Evolutionary conservation across 2,888 invertebrate genomes (phyloP).

Genomic region (Thymelicus acteon): DNA sequence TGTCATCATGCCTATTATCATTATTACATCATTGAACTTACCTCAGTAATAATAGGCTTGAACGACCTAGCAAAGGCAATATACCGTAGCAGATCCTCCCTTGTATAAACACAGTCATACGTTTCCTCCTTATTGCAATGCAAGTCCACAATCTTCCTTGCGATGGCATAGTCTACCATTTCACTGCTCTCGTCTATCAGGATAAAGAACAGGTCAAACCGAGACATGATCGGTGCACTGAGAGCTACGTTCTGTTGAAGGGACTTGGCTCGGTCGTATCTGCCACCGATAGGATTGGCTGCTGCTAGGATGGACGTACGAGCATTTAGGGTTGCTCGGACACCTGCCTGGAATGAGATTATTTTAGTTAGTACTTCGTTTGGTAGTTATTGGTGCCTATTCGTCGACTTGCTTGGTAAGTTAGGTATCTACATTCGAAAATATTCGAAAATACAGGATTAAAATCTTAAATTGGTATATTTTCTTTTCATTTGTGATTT

Average conservation of each 20-base stretch:
- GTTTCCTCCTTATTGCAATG: slow-evolving; percentile 94
- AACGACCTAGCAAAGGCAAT: slow-evolving; percentile 98
- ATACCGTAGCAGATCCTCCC: slow-evolving; percentile 96
- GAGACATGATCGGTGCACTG: slow-evolving; percentile 98
- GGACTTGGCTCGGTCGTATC: slow-evolving; percentile 97
- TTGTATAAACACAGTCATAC: slow-evolving; percentile 92
- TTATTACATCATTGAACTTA: slow-evolving; percentile 55
- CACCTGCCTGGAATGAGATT: slow-evolving; percentile 89
- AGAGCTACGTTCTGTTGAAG: slow-evolving; percentile 97
- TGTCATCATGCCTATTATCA: no score
- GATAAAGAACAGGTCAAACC: slow-evolving; percentile 99
- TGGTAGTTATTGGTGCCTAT: no score
- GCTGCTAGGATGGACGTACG: slow-evolving; percentile 99
- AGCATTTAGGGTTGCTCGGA: slow-evolving; percentile 98
- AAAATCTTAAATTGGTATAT: no score
- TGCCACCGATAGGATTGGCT: slow-evolving; percentile 98
- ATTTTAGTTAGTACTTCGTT: not conserved
- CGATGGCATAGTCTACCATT: slow-evolving; percentile 98
- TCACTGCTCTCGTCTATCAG: slow-evolving; percentile 96
- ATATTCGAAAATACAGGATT: no score
- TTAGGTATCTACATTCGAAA: no score
- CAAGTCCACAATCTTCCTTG: slow-evolving; percentile 96
- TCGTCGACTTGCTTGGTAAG: no score
- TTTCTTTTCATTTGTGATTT: no score
- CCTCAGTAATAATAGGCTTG: slow-evolving; percentile 93